Evolutionary conservation across 2,888 invertebrate genomes (phyloP).

Genomic region (Nebria brevicollis): DNA sequence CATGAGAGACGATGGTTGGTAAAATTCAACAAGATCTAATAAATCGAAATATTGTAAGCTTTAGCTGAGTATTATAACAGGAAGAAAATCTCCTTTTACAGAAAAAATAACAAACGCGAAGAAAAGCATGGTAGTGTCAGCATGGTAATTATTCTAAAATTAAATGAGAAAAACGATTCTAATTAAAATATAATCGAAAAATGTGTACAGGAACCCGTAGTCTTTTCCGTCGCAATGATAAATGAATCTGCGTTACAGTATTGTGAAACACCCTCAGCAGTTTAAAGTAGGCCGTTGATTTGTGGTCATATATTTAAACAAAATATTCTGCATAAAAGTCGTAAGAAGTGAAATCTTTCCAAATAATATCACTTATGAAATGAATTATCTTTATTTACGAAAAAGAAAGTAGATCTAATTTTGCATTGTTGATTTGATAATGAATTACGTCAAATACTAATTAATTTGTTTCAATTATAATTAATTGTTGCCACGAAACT

Average conservation of each 20-base stretch:
- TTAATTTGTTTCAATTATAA: too few relatives aligned
- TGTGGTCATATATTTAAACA: background rate
- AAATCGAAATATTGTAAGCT: background rate
- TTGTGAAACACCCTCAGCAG: background rate
- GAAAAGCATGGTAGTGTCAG: slow-evolving; percentile 17
- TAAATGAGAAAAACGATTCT: slow-evolving; percentile 13
- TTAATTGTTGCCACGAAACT: too few relatives aligned
- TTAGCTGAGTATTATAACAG: background rate
- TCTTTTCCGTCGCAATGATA: slow-evolving; percentile 16
- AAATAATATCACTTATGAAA: background rate
- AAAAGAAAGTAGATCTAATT: too few relatives aligned
- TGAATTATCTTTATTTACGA: background rate
- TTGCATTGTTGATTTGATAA: too few relatives aligned
- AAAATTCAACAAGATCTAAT: background rate
- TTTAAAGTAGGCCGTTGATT: background rate
- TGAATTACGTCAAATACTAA: too few relatives aligned
- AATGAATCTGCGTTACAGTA: slow-evolving; percentile 8
- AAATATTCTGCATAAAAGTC: background rate
- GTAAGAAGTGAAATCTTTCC: background rate
- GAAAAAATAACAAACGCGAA: slow-evolving; percentile 5
- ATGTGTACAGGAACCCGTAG: slow-evolving; percentile 10
- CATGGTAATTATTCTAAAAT: slow-evolving; percentile 4
- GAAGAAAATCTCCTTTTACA: background rate
- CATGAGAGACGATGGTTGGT: background rate
- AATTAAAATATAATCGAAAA: slow-evolving; percentile 29